Base-by-base conservation (phyloP, 2,888 invertebrate species). In the Copidosoma aretas region DNA sequence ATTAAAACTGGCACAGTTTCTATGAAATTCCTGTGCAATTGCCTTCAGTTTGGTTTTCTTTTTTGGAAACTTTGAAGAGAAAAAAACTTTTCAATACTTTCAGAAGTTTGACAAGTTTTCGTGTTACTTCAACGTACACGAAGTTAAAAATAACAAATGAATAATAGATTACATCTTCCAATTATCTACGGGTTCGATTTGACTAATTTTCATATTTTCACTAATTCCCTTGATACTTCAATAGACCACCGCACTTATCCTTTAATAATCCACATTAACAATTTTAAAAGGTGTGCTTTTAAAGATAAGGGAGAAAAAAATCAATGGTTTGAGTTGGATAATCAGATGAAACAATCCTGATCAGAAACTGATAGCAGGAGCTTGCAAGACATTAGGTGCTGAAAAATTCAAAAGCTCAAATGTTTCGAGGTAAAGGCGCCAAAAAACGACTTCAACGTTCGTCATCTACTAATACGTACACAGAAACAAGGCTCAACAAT, bases 341-440 rank as follows among this genome's bases (percentile, higher is more conserved):
- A 73, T 65, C 72, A n/a, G n/a, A n/a, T n/a, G n/a, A n/a, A n/a
- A n/a, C n/a, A 74, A 75, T 64, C 66, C 76, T 77, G 75, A 75
- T 74, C 76, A 76, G 67, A 75, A 71, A 73, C 74, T 24, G 57
- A n/a, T 59, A 71, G 74, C 76, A 71, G 64, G 75, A 77, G 78
- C 74, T 76, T 73, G 75, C 75, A 78, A 78, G 75, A 75, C 62
- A 68, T 73, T 57, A 71, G 66, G 14, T 10, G 41, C 41, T 41
- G 41, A 41, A 41, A 41, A 14, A 12, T 51, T 51, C 19, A 17
- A n/a, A n/a, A 12, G 10, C n/a, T 51, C 10, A 51, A n/a, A 8
- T 51, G 17, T 8, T 51, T 10, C 17, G 19, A n/a, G 17, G 19
- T 8, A 51, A 51, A 51, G 17, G 51, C 5, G 17, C 10, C 5